Base-by-base conservation (phyloP, 2,888 invertebrate genomes). In the Tanytarsus gracilentus region DNA sequence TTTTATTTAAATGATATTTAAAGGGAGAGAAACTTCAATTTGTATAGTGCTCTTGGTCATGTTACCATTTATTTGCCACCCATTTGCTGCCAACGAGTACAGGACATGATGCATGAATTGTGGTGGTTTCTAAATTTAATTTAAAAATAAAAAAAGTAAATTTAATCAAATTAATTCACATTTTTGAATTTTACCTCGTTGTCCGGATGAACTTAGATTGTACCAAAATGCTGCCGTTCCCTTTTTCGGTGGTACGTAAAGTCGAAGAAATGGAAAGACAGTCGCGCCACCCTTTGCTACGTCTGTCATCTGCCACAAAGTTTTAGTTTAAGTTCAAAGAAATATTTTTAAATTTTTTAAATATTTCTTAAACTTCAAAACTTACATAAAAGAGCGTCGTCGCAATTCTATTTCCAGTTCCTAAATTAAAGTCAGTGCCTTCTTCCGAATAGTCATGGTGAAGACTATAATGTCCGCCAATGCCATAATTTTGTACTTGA, bases 11-110 rank as follows among this genome's bases (percentile, higher is more conserved):
- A n/a, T n/a, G n/a, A n/a, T n/a, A n/a, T n/a, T n/a, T n/a, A n/a
- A n/a, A n/a, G n/a, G n/a, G n/a, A n/a, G n/a, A n/a, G n/a, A n/a
- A n/a, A n/a, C n/a, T n/a, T n/a, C n/a, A n/a, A n/a, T n/a, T n/a
- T n/a, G n/a, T n/a, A n/a, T n/a, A n/a, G n/a, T 95, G 94, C 1
- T 92, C 93, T 64, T 82, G 76, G 73, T 94, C 91, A 71, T 94
- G 94, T 51, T 95, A 82, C 56, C 56, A 56, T 52, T 26, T 50
- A 9, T 59, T 49, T 1, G 33, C 21, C 2, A 33, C 49, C 80
- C 80, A 81, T 70, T 81, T 81, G 27, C 74, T 73, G 33, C 80
- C 80, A 6, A 77, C 72, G 3, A 81, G 69, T 1, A 81, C 80
- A 1, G 80, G 80, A 66, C 80, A 80, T 30, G 78, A 79, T 6